Evolutionary conservation across 2,797 vertebrate species (phyloP), one percentile per base, ranked within the genome.

Genomic region (Trematomus bernacchii): DNA sequence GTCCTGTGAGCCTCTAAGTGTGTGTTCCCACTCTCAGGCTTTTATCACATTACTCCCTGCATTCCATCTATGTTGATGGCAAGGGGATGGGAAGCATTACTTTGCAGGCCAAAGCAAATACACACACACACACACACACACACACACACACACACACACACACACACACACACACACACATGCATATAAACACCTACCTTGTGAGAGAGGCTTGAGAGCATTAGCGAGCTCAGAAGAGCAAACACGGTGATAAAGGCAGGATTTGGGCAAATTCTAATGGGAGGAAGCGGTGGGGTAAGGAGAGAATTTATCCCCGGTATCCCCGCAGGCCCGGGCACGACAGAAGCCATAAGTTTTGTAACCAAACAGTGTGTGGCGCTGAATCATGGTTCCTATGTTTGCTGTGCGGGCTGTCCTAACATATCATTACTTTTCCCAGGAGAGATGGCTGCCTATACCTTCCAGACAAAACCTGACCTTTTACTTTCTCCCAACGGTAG

Each of bases 381-480:
- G 91, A 90, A 85, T 91, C 88, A 88, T 55, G 70, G 88, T 87
- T 92, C 87, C 90, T 87, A 85, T 92, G 82, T 93, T 90, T 89
- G 87, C 83, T 81, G 75, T 91, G 86, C 72, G 79, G 87, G 90
- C 71, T 77, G 83, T 87, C 86, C 85, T 79, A 91, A 94, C 92
- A 91, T 89, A 92, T 91, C 89, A 92, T 89, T 87, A 90, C 75
- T 85, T 70, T 61, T 83, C 89, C 74, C 55, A 84, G 71, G 87
- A 89, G 87, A 89, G 63, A 47, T 0, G 40, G 59, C 62, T 55
- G 65, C 64, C 76, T 67, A 5, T 27, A 71, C 73, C 59, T 68
- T 55, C 61, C 65, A 91, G 87, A 87, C 86, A 89, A 87, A 91
- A 86, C 74, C 73, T 88, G 82, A 91, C 85, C 83, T 86, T 86